Evolutionary conservation across 1,140 invertebrate species (phyloP).

Genomic region (Halesus radiatus): DNA sequence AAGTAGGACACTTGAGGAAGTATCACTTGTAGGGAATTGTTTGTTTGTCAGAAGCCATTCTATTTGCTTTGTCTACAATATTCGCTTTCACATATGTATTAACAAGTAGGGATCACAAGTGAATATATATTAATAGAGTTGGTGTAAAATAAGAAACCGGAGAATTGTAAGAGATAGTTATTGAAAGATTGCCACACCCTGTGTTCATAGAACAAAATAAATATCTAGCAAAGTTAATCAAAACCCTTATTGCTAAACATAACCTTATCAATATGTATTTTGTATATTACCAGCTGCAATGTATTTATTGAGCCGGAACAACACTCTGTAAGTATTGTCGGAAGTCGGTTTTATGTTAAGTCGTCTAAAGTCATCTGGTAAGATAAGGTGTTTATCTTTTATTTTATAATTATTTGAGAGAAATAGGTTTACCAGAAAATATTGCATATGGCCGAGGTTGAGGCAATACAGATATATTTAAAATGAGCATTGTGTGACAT

Average conservation of each 20-base stretch:
- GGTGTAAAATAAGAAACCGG: constrained; percentile 52
- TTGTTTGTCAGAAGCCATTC: constrained; percentile 40
- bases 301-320: constrained; percentile 21
- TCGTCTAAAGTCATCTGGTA: neutral
- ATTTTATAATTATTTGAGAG: neutral
- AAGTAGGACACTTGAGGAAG: constrained; percentile 18
- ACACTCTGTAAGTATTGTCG: constrained; percentile 13
- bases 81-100: constrained; percentile 53
- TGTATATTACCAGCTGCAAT: constrained; percentile 17
- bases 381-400: neutral
- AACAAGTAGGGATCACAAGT: constrained; percentile 54
- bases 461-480: constrained; percentile 11
- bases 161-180: constrained; percentile 56
- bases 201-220: constrained; percentile 59
- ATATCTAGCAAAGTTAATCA: constrained; percentile 52
- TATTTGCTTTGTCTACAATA: constrained; percentile 52
- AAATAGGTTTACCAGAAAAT: constrained; percentile 1
- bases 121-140: constrained; percentile 54
- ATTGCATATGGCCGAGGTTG: neutral
- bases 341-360: neutral
- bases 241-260: constrained; percentile 28
- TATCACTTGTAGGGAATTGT: constrained; percentile 27
- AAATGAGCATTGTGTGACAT: constrained; percentile 35
- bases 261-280: constrained; percentile 26
- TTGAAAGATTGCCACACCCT: constrained; percentile 58